These are phyloP conservation scores for Poecile atricapillus DNA, from an alignment of 2,113 vertebrate species.

Conservation along the genomic window DNA sequence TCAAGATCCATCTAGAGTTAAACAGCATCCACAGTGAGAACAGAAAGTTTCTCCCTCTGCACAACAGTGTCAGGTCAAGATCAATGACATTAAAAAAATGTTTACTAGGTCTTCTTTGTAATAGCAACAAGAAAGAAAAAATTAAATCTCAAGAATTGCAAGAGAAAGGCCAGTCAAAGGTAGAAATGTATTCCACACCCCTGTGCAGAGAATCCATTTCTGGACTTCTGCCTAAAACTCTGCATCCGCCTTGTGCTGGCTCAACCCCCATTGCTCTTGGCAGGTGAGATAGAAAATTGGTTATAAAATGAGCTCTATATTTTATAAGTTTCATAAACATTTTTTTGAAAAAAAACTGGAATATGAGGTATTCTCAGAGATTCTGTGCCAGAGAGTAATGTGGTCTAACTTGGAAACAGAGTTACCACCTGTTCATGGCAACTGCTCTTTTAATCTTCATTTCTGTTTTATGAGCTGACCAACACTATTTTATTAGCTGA, in stretches of 20 bases:
- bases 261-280: slow-evolving; percentile 47
- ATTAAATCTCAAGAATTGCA: neutral
- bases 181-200: slow-evolving; percentile 21
- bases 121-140: neutral
- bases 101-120: neutral
- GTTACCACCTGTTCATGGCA: slow-evolving; percentile 63
- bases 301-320: slow-evolving; percentile 51
- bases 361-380: slow-evolving; percentile 47
- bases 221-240: slow-evolving; percentile 50
- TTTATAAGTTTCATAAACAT: slow-evolving; percentile 68
- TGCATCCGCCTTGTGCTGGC: slow-evolving; percentile 59
- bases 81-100: neutral
- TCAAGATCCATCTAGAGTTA: neutral
- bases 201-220: slow-evolving; percentile 19
- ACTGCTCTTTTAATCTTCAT: slow-evolving; percentile 35
- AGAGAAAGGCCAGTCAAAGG: neutral
- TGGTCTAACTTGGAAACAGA: slow-evolving; percentile 52
- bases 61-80: neutral
- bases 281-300: slow-evolving; percentile 48
- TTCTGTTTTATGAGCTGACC: slow-evolving; percentile 55
- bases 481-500: slow-evolving; percentile 59
- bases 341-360: neutral
- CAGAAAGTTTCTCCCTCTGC: neutral
- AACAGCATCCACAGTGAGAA: neutral
- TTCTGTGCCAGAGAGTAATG: slow-evolving; percentile 45